Evolutionary conservation across 2,888 invertebrate genomes (phyloP).

Genomic region (Tillus elongatus): DNA sequence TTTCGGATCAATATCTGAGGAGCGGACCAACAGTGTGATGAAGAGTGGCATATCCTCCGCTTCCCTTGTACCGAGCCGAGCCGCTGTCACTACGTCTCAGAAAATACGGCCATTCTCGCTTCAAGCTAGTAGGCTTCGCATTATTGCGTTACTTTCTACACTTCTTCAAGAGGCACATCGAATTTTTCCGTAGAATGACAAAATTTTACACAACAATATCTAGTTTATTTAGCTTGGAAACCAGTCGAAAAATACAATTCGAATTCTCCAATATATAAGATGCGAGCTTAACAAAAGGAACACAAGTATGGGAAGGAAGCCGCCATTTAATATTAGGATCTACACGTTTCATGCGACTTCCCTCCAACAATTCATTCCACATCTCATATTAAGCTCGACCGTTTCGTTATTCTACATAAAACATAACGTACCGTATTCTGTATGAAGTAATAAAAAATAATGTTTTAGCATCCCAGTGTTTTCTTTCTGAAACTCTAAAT

Average conservation of each 20-base stretch:
- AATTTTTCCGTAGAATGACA: conserved; percentile 20
- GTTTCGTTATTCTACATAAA: conserved; percentile 1
- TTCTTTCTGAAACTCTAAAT: no score
- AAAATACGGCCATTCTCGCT: conserved; percentile 1
- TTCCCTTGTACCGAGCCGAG: not conserved
- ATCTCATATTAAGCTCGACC: not conserved
- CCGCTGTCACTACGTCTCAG: not conserved
- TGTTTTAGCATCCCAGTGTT: no score
- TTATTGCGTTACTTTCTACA: conserved; percentile 30
- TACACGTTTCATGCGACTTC: no score
- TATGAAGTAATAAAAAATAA: not conserved
- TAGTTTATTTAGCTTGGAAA: conserved; percentile 17
- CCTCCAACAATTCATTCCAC: conserved; percentile 1
- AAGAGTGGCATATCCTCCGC: not conserved
- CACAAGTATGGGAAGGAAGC: no score
- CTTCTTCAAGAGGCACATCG: conserved; percentile 26
- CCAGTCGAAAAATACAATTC: conserved; percentile 1
- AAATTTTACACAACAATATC: conserved; percentile 24
- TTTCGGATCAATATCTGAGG: conserved; percentile 38
- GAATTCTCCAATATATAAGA: not conserved
- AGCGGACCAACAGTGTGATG: conserved; percentile 22
- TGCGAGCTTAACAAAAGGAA: no score
- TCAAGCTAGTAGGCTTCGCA: no score
- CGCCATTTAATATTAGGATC: no score
- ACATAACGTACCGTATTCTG: not conserved